Evolutionary conservation across 2,888 invertebrate species (phyloP).

Genomic region (Crocallis elinguaria): DNA sequence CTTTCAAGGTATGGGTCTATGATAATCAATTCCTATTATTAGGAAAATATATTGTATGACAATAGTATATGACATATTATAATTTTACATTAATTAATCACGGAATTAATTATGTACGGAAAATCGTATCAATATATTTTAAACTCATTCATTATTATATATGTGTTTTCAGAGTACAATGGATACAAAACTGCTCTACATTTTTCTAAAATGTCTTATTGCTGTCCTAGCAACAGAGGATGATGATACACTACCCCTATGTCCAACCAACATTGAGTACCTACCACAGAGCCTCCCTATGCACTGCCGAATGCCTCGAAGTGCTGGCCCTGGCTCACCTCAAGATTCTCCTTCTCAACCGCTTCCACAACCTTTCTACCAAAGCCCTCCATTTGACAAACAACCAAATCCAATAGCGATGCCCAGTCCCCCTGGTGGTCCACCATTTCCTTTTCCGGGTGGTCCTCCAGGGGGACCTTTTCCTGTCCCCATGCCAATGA

Average conservation of each 20-base stretch:
- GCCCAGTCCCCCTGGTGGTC: slow-evolving; percentile 34
- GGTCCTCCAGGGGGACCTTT: slow-evolving; percentile 22
- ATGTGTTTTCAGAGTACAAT: slow-evolving; percentile 54
- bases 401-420: slow-evolving; percentile 42
- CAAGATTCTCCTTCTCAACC: slow-evolving; percentile 37
- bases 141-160: no score
- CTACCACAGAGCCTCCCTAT: slow-evolving; percentile 74
- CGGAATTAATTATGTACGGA: no score
- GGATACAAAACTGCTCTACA: slow-evolving; percentile 34
- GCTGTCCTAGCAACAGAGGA: slow-evolving; percentile 45
- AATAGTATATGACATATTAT: no score
- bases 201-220: slow-evolving; percentile 40
- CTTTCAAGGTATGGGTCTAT: no score
- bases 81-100: no score
- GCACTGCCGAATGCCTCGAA: slow-evolving; percentile 73
- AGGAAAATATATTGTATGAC: no score
- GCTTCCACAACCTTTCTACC: slow-evolving; percentile 37
- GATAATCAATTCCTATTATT: no score
- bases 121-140: no score
- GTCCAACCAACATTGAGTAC: slow-evolving; percentile 65
- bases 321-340: slow-evolving; percentile 24
- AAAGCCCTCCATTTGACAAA: slow-evolving; percentile 44
- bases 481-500: slow-evolving; percentile 37
- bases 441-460: slow-evolving; percentile 34
- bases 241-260: slow-evolving; percentile 60